Percentiles rank a stretch among this genome's conserved stretches.
Conservation (phyloP, 2,797 vertebrate species). For the Takifugu rubripes region DNA sequence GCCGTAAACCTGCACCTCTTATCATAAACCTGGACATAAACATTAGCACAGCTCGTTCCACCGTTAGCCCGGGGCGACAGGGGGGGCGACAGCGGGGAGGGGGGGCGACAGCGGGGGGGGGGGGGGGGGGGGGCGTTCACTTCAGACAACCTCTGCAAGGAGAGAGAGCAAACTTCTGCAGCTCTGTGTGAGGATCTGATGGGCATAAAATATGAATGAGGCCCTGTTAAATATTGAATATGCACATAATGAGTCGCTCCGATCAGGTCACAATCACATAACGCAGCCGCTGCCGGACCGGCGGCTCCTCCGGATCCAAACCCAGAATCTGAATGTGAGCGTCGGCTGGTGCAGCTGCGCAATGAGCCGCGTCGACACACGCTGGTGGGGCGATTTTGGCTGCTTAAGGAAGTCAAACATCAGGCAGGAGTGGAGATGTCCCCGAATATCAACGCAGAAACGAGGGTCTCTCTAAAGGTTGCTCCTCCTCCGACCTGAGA, state of each 20-base stretch:
- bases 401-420: conserved; percentile 23
- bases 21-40: background rate
- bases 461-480: background rate
- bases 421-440: conserved; percentile 30
- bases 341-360: too few species aligned
- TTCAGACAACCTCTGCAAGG: conserved; percentile 21
- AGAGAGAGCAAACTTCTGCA: conserved; percentile 11
- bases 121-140: conserved; percentile 14
- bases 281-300: conserved; percentile 15
- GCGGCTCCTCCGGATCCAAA: conserved; percentile 23
- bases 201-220: conserved; percentile 52
- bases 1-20: too few species aligned
- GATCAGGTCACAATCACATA: conserved; percentile 28
- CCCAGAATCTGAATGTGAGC: background rate
- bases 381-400: conserved; percentile 8
- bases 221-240: conserved; percentile 43
- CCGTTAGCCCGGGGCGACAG: conserved; percentile 34
- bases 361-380: too few species aligned
- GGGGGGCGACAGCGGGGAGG: conserved; percentile 15
- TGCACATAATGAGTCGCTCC: conserved; percentile 37
- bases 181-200: conserved; percentile 18
- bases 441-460: conserved; percentile 27
- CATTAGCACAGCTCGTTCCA: conserved; percentile 42
- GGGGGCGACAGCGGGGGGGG: conserved; percentile 20
- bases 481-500: too few species aligned